These are phyloP conservation scores for Cassiopea andromeda DNA, from an alignment of 30 jellyfish, hydroid and myxozoan genomes.

Conservation along the genomic window DNA sequence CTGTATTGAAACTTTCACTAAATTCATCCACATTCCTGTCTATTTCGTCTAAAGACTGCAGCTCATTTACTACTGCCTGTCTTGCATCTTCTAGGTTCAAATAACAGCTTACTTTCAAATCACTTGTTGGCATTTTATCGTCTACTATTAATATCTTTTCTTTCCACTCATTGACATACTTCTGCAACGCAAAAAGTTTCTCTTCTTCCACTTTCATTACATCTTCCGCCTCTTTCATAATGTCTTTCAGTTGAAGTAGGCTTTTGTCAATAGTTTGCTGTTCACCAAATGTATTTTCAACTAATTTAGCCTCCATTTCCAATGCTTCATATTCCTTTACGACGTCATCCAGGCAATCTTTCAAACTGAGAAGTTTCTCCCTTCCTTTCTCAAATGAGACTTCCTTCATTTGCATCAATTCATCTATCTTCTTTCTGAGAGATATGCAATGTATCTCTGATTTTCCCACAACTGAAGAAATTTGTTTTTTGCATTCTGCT, in stretches of 20 bases:
- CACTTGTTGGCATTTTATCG: background rate
- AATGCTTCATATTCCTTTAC: conserved; percentile 19
- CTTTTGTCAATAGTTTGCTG: conserved; percentile 5
- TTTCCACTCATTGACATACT: conserved; percentile 1
- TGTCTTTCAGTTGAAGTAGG: conserved; percentile 1
- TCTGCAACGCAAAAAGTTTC: background rate
- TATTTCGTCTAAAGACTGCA: background rate
- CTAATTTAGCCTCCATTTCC: background rate
- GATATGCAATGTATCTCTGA: background rate
- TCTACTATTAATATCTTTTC: background rate
- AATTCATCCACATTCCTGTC: background rate
- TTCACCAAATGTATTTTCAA: conserved; percentile 23
- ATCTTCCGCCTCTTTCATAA: conserved; percentile 8
- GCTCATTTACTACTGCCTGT: background rate
- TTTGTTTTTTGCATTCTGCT: background rate
- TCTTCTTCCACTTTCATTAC: background rate
- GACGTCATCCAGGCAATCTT: background rate
- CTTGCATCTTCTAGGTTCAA: conserved; percentile 18
- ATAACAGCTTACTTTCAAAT: background rate
- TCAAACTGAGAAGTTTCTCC: background rate
- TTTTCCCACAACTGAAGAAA: background rate
- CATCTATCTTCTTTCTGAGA: background rate
- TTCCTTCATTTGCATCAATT: background rate
- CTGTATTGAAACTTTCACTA: background rate
- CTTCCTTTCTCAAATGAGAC: conserved; percentile 10